Percentiles rank a stretch among this genome's conserved stretches.
phyloP scores from a whole-genome alignment of 2,888 invertebrate genomes.

The Teleiodes luculella region DNA sequence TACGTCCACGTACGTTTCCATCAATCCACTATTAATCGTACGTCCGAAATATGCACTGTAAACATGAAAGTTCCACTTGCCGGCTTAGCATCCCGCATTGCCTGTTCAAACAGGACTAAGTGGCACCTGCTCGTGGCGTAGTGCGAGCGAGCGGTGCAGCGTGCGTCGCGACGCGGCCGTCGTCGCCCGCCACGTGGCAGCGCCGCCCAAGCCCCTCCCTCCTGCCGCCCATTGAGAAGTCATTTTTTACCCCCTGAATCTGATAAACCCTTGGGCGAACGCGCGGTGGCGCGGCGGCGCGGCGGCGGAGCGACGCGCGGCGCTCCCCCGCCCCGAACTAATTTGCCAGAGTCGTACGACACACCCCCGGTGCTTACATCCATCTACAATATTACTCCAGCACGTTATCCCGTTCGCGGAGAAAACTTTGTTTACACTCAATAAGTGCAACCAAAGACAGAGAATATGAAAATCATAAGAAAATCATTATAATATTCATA shows the following conservation, averaged over 20 bases:
- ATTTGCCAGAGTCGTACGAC: slow-evolving; percentile 76
- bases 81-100: slow-evolving; percentile 46
- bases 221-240: slow-evolving; percentile 76
- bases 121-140: slow-evolving; percentile 44
- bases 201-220: slow-evolving; percentile 70
- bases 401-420: slow-evolving; percentile 74
- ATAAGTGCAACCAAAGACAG: slow-evolving; percentile 58
- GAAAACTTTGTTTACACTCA: slow-evolving; percentile 71
- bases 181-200: slow-evolving; percentile 58
- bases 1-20: slow-evolving; percentile 50
- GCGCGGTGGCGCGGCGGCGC: slow-evolving; percentile 25
- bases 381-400: slow-evolving; percentile 77
- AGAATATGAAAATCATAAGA: slow-evolving; percentile 47
- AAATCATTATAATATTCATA: neutral
- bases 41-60: slow-evolving; percentile 46
- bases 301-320: slow-evolving; percentile 42
- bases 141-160: slow-evolving; percentile 38
- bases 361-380: slow-evolving; percentile 78
- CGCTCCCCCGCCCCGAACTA: slow-evolving; percentile 78
- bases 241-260: slow-evolving; percentile 77
- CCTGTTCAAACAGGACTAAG: slow-evolving; percentile 32
- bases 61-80: slow-evolving; percentile 39
- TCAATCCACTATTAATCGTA: slow-evolving; percentile 55
- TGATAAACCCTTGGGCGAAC: slow-evolving; percentile 67
- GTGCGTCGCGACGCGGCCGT: slow-evolving; percentile 47